phyloP scores from a whole-genome alignment of 2,888 invertebrate species.

The Dryobota labecula region DNA sequence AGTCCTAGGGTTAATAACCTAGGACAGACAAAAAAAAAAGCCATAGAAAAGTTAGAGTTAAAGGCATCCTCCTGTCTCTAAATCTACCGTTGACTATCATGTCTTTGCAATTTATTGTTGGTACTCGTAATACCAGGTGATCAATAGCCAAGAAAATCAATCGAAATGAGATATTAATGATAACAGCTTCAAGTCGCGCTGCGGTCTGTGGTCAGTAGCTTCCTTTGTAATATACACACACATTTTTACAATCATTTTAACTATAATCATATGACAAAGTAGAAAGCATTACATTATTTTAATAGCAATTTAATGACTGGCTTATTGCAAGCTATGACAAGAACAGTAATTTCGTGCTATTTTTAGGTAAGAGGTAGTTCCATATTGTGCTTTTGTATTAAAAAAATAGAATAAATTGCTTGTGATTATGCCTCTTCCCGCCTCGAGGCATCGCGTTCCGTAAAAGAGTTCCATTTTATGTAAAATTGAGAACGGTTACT shows the following conservation, averaged over 20 bases:
- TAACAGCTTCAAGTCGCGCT: neutral
- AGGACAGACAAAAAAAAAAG: too few species aligned
- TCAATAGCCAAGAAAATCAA: neutral
- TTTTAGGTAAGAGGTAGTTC: neutral
- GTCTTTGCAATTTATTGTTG: neutral
- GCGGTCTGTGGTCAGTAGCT: neutral
- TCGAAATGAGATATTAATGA: neutral
- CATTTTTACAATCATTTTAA: neutral
- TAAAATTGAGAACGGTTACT: constrained; percentile 17
- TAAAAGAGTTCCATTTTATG: constrained; percentile 26
- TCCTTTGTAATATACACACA: neutral
- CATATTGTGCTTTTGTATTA: constrained; percentile 26
- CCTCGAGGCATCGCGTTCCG: constrained; percentile 11
- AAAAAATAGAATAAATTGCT: constrained; percentile 41
- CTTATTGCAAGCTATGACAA: neutral
- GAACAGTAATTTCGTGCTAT: neutral
- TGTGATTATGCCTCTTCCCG: constrained; percentile 24
- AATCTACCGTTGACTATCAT: neutral
- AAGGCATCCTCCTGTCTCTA: neutral
- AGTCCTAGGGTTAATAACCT: too few species aligned
- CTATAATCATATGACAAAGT: neutral
- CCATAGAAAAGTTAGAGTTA: too few species aligned
- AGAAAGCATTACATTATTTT: neutral
- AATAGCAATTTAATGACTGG: neutral
- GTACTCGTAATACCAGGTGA: neutral